Conservation (phyloP, 2,797 vertebrate genomes). For the Tinamus major region DNA sequence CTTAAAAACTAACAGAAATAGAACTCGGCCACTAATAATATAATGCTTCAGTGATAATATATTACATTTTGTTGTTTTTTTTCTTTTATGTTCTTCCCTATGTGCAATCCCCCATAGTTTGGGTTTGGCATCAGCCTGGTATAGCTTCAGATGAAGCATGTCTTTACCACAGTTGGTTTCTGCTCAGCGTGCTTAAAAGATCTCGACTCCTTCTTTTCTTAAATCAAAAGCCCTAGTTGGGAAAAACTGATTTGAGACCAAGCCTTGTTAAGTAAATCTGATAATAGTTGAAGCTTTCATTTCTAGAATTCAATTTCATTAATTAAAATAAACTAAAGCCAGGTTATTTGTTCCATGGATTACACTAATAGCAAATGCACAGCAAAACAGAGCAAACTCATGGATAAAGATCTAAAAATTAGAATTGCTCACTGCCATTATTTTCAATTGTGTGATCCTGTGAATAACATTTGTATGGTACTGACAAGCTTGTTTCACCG, state of each 20-base stretch:
- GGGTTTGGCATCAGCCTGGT: constrained; percentile 23
- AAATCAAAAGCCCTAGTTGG: neutral
- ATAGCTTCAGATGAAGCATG: neutral
- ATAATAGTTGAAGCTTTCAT: neutral
- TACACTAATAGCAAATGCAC: neutral
- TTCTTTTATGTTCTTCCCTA: neutral
- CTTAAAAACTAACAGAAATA: constrained; percentile 59
- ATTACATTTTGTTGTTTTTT: neutral
- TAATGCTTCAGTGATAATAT: constrained; percentile 45
- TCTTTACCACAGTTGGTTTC: neutral
- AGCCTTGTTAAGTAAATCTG: neutral
- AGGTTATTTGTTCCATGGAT: neutral
- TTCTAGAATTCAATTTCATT: constrained; percentile 1
- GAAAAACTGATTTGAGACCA: neutral
- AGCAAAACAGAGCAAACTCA: neutral
- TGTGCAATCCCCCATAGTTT: neutral
- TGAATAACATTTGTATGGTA: neutral
- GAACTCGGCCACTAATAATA: constrained; percentile 53
- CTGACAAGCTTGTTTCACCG: neutral
- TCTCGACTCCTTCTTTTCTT: neutral
- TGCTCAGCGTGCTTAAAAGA: neutral
- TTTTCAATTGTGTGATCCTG: neutral
- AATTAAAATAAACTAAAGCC: neutral
- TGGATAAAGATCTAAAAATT: neutral
- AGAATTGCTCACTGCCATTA: neutral